Percentiles rank a stretch among this genome's conserved stretches.
These are phyloP conservation scores for Parazoanthus atlanticus DNA, from an alignment of 92 coral and sea anemone species.

Conservation along the genomic window DNA sequence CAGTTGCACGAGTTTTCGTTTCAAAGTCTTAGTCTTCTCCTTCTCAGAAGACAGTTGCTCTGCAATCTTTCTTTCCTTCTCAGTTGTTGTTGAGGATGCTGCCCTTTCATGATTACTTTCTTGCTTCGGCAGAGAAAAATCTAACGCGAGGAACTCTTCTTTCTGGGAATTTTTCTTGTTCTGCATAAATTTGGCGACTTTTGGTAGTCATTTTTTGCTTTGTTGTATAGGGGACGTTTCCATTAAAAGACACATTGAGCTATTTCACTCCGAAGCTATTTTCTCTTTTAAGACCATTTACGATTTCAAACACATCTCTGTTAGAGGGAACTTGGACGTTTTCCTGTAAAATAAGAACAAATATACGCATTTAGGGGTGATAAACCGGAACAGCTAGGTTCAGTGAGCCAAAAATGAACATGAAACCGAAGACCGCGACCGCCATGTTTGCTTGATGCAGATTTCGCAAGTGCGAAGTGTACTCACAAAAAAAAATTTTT, in stretches of 20 bases:
- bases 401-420: no score
- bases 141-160: neutral
- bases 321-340: neutral
- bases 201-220: neutral
- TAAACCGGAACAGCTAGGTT: neutral
- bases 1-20: neutral
- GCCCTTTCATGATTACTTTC: conserved; percentile 1
- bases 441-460: neutral
- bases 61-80: neutral
- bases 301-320: neutral
- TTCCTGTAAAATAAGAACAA: neutral
- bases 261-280: neutral
- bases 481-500: neutral
- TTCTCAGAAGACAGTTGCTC: neutral
- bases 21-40: neutral
- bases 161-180: neutral
- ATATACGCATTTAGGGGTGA: neutral
- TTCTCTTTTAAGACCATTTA: neutral
- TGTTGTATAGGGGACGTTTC: neutral
- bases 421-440: neutral
- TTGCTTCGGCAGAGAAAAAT: neutral
- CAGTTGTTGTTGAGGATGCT: neutral
- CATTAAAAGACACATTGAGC: neutral
- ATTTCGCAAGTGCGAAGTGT: neutral
- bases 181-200: neutral